A percentile compares a stretch with the other conserved stretches of the same genome.
Conservation (phyloP, 2,113 vertebrate genomes). For the Eptesicus fuscus region DNA sequence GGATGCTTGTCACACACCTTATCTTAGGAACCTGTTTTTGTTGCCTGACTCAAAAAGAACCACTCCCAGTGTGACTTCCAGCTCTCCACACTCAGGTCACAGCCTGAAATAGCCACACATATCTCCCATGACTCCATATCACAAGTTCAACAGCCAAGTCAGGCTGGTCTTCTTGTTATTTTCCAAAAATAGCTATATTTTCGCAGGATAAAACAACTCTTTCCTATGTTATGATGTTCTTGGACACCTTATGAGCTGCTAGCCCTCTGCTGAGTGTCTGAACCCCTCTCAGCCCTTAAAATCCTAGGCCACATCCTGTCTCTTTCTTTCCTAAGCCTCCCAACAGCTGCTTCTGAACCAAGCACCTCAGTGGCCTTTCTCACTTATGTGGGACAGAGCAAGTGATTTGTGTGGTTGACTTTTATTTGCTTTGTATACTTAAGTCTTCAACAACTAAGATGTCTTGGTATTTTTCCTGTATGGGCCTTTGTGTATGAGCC, state of each 20-base stretch:
- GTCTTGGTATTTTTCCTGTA: neutral
- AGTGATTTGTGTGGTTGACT: neutral
- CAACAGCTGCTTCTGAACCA: neutral
- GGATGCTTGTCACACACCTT: neutral
- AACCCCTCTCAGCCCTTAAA: neutral
- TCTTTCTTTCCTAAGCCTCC: neutral
- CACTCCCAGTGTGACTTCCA: neutral
- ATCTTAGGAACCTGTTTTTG: neutral
- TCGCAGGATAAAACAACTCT: neutral
- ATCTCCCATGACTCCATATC: constrained; percentile 28
- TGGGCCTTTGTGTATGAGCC: too few relatives aligned
- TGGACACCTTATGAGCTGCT: neutral
- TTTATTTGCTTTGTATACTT: neutral
- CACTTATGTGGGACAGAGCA: neutral
- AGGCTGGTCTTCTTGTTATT: constrained; percentile 11
- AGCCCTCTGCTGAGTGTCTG: neutral
- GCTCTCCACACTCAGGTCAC: constrained; percentile 11
- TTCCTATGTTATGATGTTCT: neutral
- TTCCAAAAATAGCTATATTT: constrained; percentile 44
- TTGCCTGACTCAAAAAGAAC: neutral
- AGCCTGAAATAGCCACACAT: constrained; percentile 47
- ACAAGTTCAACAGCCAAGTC: neutral
- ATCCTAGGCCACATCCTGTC: neutral
- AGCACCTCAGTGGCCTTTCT: neutral
- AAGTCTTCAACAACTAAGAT: neutral